A percentile compares a stretch with the other conserved stretches of the same genome.
These are phyloP conservation scores for Nomada fucata DNA, from an alignment of 2,888 invertebrate species.

Conservation along the genomic window DNA sequence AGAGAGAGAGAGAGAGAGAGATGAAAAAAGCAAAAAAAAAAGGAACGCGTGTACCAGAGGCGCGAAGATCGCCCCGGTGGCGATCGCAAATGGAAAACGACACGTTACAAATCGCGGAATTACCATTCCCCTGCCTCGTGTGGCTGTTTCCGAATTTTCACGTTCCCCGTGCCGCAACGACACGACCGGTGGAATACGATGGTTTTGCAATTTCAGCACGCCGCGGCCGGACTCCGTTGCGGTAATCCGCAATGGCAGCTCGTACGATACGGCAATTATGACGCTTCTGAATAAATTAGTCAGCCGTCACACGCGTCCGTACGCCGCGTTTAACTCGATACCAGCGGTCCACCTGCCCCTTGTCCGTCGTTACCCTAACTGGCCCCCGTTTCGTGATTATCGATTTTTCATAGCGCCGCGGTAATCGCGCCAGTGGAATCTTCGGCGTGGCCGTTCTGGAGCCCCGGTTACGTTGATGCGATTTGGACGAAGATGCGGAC, in stretches of 20 bases:
- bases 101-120: constrained; percentile 63
- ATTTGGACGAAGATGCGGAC: no score
- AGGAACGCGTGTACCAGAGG: background rate
- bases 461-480: no score
- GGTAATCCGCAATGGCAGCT: constrained; percentile 68
- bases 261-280: constrained; percentile 80
- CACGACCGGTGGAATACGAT: constrained; percentile 8
- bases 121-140: constrained; percentile 60
- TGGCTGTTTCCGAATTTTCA: constrained; percentile 62
- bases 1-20: no score
- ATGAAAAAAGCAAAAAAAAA: background rate
- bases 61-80: background rate
- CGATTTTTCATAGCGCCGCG: no score
- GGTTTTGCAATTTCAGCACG: constrained; percentile 70
- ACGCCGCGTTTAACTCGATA: constrained; percentile 48
- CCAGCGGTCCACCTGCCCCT: constrained; percentile 23
- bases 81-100: constrained; percentile 37
- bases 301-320: constrained; percentile 31
- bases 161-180: constrained; percentile 20
- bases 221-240: constrained; percentile 43
- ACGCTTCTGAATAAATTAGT: constrained; percentile 80
- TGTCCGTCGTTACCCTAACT: constrained; percentile 7
- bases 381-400: background rate
- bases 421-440: no score
- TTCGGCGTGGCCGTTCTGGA: no score